These are phyloP conservation scores for Opisthocomus hoazin DNA, from an alignment of 2,113 vertebrate genomes.

Conservation along the genomic window DNA sequence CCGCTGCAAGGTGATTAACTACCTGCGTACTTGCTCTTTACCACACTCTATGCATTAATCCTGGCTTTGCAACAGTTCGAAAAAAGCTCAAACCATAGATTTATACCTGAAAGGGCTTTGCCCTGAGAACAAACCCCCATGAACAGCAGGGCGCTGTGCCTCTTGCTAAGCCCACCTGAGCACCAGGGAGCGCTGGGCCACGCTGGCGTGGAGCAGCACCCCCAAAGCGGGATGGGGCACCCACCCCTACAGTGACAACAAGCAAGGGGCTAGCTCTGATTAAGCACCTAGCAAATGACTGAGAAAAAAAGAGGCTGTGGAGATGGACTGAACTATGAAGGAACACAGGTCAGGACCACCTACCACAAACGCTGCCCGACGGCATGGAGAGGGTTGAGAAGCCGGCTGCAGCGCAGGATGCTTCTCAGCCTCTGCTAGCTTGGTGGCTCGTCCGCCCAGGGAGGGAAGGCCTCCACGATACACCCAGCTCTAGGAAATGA, in stretches of 20 bases:
- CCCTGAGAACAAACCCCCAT: not conserved
- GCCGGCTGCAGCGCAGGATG: not conserved
- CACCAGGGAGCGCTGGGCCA: fast-evolving
- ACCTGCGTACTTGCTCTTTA: not conserved
- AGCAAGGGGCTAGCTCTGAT: too few relatives aligned
- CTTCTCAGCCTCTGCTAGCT: too few relatives aligned
- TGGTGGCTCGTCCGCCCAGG: not conserved
- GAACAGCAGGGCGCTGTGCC: not conserved
- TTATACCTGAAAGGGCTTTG: not conserved
- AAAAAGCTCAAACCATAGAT: not conserved
- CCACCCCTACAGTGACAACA: not conserved
- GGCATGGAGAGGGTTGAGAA: not conserved
- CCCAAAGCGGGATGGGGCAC: not conserved
- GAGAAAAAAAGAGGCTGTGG: not conserved
- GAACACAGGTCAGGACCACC: not conserved
- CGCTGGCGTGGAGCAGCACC: not conserved
- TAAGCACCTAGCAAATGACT: not conserved
- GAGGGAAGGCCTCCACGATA: too few relatives aligned
- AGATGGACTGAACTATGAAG: not conserved
- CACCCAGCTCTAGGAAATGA: not conserved
- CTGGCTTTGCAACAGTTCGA: not conserved
- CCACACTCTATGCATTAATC: not conserved
- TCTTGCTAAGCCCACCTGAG: not conserved
- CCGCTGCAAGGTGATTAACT: not conserved
- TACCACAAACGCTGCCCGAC: not conserved